Percentiles rank a stretch among this genome's conserved stretches.
Conservation (phyloP, 1,140 invertebrate species). For the Bombus confusus region DNA sequence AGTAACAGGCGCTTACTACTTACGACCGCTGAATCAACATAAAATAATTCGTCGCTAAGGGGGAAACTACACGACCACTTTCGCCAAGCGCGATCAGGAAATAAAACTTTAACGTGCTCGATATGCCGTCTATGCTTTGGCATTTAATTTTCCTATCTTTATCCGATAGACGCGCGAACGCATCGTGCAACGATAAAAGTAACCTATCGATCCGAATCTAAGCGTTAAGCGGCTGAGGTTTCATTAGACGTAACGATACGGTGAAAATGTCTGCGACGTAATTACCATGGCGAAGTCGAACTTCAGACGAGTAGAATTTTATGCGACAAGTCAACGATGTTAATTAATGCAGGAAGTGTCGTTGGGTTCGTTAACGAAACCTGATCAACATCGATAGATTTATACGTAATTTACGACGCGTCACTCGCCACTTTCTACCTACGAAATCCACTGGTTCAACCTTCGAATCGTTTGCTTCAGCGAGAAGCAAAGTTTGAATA, state of each 20-base stretch:
- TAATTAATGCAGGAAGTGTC: constrained; percentile 45
- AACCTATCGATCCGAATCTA: too few relatives aligned
- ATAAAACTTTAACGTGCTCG: background rate
- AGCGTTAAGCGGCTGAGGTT: too few relatives aligned
- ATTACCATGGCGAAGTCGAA: background rate
- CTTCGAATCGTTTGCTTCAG: too few relatives aligned
- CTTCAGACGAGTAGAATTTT: constrained; percentile 1
- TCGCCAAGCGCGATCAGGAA: background rate
- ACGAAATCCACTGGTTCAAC: too few relatives aligned
- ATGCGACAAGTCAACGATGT: constrained; percentile 2
- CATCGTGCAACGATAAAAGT: background rate
- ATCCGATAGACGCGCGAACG: background rate
- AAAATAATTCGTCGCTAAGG: constrained; percentile 7
- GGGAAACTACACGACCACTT: constrained; percentile 4
- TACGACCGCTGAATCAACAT: background rate
- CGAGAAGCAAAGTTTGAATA: too few relatives aligned
- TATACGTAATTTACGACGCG: constrained; percentile 3
- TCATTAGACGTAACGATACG: background rate
- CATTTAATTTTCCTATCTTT: background rate
- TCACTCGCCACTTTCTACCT: constrained; percentile 18
- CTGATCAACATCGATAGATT: background rate
- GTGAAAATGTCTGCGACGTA: background rate
- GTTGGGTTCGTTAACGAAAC: constrained; percentile 28
- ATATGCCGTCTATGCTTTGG: background rate
- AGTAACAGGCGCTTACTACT: constrained; percentile 19